Conservation (phyloP, 53 echinoderm and acorn worm genomes). For the Antedon mediterranea region DNA sequence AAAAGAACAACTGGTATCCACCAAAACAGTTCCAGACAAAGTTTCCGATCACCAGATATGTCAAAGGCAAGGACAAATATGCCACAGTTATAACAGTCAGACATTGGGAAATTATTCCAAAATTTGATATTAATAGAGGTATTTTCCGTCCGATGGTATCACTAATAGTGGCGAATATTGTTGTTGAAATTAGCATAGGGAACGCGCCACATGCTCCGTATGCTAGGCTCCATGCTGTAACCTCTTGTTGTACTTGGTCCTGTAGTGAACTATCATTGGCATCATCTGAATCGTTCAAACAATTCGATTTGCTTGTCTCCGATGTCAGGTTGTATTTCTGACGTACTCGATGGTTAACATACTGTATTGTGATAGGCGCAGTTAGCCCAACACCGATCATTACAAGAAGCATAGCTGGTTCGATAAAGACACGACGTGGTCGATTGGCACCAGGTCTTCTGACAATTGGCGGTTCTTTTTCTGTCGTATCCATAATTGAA, state of each 20-base stretch:
- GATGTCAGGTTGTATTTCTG: slow-evolving; percentile 18
- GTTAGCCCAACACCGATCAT: slow-evolving; percentile 27
- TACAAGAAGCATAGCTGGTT: slow-evolving; percentile 22
- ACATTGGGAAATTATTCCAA: slow-evolving; percentile 11
- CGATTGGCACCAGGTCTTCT: not conserved
- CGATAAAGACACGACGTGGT: slow-evolving; percentile 13
- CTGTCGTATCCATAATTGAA: not conserved
- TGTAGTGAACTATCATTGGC: not conserved
- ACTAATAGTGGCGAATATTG: slow-evolving; percentile 14
- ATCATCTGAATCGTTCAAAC: slow-evolving; percentile 1
- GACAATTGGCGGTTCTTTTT: not conserved
- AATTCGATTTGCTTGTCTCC: not conserved
- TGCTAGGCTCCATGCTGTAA: slow-evolving; percentile 16
- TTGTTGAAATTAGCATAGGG: slow-evolving; percentile 20
- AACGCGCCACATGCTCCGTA: slow-evolving; percentile 13
- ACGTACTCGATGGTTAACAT: slow-evolving; percentile 10
- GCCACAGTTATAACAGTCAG: not conserved
- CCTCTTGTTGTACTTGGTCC: not conserved
- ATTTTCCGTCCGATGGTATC: slow-evolving; percentile 23
- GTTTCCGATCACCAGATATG: not conserved
- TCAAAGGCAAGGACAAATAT: not conserved
- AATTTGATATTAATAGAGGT: slow-evolving; percentile 12
- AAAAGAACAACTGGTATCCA: slow-evolving; percentile 44
- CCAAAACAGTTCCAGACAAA: slow-evolving; percentile 31
- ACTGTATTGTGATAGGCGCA: slow-evolving; percentile 18